Conservation (phyloP, 2,888 invertebrate genomes). For the Andrena trimmerana region DNA sequence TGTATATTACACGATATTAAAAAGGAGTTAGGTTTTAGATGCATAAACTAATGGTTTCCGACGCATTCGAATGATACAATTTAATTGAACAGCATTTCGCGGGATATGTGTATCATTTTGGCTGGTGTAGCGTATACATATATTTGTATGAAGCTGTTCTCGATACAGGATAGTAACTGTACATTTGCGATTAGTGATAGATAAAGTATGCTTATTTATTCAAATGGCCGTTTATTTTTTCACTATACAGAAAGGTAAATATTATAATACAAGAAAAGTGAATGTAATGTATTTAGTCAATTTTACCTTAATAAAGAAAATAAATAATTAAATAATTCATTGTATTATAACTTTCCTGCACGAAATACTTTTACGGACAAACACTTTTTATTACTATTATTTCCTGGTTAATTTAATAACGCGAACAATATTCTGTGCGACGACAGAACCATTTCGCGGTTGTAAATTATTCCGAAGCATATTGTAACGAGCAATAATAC, state of each 20-base stretch:
- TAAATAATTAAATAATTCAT: slow-evolving; percentile 75
- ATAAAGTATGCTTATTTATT: slow-evolving; percentile 47
- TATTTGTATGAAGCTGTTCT: slow-evolving; percentile 10
- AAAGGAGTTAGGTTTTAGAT: slow-evolving; percentile 11
- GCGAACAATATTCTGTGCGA: background rate
- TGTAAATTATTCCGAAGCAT: slow-evolving; percentile 9
- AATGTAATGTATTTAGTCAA: slow-evolving; percentile 63
- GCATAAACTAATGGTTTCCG: slow-evolving; percentile 6
- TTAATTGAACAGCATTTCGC: background rate
- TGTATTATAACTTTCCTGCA: slow-evolving; percentile 48
- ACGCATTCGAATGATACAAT: background rate
- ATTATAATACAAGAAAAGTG: slow-evolving; percentile 74
- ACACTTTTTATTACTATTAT: slow-evolving; percentile 10
- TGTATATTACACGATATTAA: slow-evolving; percentile 32
- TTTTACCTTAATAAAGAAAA: slow-evolving; percentile 55
- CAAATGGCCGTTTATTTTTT: slow-evolving; percentile 68
- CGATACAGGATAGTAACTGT: slow-evolving; percentile 25
- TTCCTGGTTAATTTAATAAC: background rate
- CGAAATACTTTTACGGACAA: slow-evolving; percentile 37
- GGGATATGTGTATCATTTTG: slow-evolving; percentile 17
- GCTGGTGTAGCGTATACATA: background rate
- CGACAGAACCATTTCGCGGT: slow-evolving; percentile 3
- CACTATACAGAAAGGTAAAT: slow-evolving; percentile 66
- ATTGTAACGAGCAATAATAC: slow-evolving; percentile 22
- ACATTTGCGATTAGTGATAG: slow-evolving; percentile 28